Conservation (phyloP, 1,140 invertebrate genomes). For the Micrasema longulum region DNA sequence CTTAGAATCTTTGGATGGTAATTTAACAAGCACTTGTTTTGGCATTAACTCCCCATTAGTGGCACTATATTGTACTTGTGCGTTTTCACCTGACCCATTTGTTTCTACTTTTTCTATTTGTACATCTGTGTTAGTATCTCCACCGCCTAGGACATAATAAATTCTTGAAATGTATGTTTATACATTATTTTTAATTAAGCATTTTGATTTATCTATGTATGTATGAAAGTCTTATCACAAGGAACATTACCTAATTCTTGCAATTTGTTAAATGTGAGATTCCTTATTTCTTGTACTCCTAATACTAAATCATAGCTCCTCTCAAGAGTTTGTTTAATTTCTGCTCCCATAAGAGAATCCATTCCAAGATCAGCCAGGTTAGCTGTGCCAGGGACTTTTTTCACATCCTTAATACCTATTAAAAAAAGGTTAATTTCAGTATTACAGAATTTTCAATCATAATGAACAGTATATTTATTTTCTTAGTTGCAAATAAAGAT, state of each 20-base stretch:
- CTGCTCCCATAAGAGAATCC: constrained; percentile 91
- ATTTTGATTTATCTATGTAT: neutral
- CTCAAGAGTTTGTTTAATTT: constrained; percentile 89
- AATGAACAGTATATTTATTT: too few species aligned
- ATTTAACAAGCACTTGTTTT: constrained; percentile 71
- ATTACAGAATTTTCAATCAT: too few species aligned
- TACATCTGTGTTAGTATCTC: constrained; percentile 23
- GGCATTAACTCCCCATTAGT: constrained; percentile 72
- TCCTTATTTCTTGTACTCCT: constrained; percentile 83
- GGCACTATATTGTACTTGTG: constrained; percentile 67
- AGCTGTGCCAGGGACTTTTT: constrained; percentile 66
- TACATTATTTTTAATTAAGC: neutral
- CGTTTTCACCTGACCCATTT: constrained; percentile 48
- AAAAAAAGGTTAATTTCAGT: too few species aligned
- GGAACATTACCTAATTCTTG: constrained; percentile 73
- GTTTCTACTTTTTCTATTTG: too few species aligned
- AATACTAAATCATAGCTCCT: constrained; percentile 84
- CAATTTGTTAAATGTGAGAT: constrained; percentile 79
- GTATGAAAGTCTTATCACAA: too few species aligned
- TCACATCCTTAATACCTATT: constrained; percentile 64
- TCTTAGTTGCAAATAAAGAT: constrained; percentile 40
- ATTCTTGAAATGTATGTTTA: neutral
- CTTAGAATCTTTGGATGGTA: constrained; percentile 68
- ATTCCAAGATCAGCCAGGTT: constrained; percentile 88
- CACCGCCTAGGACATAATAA: constrained; percentile 31